A percentile compares a stretch with the other conserved stretches of the same genome.
phyloP scores from a whole-genome alignment of 2,888 invertebrate species.

The Mechanitis mazaeus region DNA sequence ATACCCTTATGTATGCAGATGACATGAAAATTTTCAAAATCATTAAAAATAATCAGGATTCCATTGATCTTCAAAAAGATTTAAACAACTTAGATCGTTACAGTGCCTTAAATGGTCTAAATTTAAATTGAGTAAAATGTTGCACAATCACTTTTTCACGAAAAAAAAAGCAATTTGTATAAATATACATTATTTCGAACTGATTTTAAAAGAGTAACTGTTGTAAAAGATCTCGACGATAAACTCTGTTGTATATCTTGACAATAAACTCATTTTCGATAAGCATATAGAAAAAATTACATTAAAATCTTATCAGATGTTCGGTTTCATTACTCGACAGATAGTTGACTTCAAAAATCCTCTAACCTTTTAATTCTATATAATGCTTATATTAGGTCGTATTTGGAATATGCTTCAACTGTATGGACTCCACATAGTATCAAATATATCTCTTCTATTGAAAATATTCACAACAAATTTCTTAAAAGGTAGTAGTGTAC shows the following conservation, averaged over 20 bases:
- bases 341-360: not conserved
- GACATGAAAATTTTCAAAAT: slow-evolving; percentile 1
- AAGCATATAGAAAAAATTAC: not conserved
- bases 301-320: not conserved
- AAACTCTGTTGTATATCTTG: not conserved
- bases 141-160: not conserved
- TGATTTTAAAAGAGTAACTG: not conserved
- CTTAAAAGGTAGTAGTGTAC: no score
- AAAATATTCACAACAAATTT: no score
- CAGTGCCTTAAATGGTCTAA: no score
- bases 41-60: no score
- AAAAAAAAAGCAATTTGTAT: not conserved
- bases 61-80: not conserved
- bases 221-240: not conserved
- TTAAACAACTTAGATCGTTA: not conserved
- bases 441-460: no score
- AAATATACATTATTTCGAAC: not conserved
- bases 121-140: no score
- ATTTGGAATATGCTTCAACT: not conserved
- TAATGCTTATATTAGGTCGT: not conserved
- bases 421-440: no score
- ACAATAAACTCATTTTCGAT: not conserved
- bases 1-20: slow-evolving; percentile 1
- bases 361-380: not conserved
- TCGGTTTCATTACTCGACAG: not conserved